Conservation (phyloP, 2,888 invertebrate species). For the Diplazon laetatorius region DNA sequence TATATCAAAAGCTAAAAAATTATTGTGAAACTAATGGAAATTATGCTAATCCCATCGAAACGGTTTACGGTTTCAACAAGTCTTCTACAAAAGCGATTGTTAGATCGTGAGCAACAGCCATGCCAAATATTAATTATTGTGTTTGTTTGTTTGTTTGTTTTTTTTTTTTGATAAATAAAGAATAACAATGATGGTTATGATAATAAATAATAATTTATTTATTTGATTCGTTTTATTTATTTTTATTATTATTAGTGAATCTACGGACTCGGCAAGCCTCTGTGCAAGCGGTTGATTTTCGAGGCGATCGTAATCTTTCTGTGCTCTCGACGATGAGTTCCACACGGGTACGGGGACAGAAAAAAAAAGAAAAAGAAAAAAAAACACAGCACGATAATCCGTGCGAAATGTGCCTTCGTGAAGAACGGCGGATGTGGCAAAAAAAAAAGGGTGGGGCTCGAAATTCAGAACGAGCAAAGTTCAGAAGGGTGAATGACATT, state of each 20-base stretch:
- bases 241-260: not conserved
- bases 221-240: too few species aligned
- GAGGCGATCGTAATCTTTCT: slow-evolving; percentile 11
- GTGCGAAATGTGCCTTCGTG: slow-evolving; percentile 62
- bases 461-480: too few species aligned
- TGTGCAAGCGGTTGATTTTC: slow-evolving; percentile 24
- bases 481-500: too few species aligned
- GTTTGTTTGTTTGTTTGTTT: not conserved
- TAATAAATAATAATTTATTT: not conserved
- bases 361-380: slow-evolving; percentile 24
- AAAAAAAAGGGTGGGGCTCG: slow-evolving; percentile 23
- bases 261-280: slow-evolving; percentile 20
- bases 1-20: not conserved
- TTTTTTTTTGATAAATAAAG: slow-evolving; percentile 11
- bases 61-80: slow-evolving; percentile 46
- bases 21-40: slow-evolving; percentile 9
- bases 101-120: slow-evolving; percentile 50
- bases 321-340: slow-evolving; percentile 57
- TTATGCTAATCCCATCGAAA: slow-evolving; percentile 34
- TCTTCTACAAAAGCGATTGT: slow-evolving; percentile 60
- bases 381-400: slow-evolving; percentile 24
- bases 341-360: slow-evolving; percentile 22
- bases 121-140: too few species aligned
- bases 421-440: slow-evolving; percentile 45
- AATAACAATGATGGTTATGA: slow-evolving; percentile 21